phyloP scores from a whole-genome alignment of 2,797 vertebrate genomes.

The Fratercula arctica region DNA sequence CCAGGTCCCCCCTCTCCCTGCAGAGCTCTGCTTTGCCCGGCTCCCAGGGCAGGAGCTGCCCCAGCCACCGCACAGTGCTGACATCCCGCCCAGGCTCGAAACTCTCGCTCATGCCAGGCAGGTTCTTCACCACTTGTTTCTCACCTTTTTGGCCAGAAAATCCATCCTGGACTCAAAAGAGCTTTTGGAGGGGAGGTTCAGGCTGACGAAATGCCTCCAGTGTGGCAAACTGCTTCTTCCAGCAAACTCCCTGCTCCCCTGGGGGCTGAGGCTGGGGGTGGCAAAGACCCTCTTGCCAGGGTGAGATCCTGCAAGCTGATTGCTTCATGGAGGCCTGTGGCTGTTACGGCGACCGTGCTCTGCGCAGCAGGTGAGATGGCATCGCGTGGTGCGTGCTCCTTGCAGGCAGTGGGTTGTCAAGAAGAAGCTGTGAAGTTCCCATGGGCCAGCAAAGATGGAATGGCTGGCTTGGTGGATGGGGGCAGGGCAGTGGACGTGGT shows the following conservation, averaged over 20 bases:
- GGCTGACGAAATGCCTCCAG: neutral
- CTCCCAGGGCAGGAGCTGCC: neutral
- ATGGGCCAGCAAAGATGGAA: neutral
- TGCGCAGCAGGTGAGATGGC: too few relatives aligned
- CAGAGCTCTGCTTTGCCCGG: neutral
- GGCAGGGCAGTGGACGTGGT: neutral
- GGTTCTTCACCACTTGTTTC: neutral
- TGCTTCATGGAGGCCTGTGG: neutral
- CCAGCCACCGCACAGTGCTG: fast-evolving
- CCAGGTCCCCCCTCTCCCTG: neutral
- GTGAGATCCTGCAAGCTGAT: neutral
- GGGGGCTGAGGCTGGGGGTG: neutral
- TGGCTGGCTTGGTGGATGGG: neutral
- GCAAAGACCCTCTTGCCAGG: neutral
- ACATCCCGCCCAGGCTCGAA: neutral
- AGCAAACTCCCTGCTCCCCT: neutral
- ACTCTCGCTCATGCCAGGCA: neutral
- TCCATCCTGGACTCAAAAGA: neutral
- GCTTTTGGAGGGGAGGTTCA: neutral
- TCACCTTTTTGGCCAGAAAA: neutral
- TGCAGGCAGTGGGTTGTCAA: too few relatives aligned
- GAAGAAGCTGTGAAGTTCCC: too few relatives aligned
- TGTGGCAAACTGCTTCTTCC: neutral
- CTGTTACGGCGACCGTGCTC: neutral
- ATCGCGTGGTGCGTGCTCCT: too few relatives aligned